Percentiles rank a stretch among this genome's conserved stretches.
These are phyloP conservation scores for Acrocephalus kingi DNA, from an alignment of 2,113 vertebrate species.

Conservation along the genomic window DNA sequence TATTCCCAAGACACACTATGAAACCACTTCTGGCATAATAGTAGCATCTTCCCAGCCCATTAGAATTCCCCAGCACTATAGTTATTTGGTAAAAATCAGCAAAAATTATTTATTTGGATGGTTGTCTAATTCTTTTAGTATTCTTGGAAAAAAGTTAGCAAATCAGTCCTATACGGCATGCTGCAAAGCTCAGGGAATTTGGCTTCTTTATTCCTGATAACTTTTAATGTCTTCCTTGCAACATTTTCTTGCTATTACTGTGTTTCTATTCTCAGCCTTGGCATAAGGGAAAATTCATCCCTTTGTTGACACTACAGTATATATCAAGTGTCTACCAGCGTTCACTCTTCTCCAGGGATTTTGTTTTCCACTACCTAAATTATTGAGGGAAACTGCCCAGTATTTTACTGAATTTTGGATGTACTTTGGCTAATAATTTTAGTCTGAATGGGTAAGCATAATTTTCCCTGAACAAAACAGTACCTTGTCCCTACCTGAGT, in stretches of 20 bases:
- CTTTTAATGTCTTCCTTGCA: not conserved
- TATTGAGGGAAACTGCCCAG: not conserved
- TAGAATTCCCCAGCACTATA: not conserved
- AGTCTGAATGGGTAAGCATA: not conserved
- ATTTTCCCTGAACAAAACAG: not conserved
- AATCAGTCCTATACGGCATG: not conserved
- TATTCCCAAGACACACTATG: not conserved
- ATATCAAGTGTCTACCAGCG: not conserved
- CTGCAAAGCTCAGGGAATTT: not conserved
- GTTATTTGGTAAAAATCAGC: not conserved
- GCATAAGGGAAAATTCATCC: not conserved
- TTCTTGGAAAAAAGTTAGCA: not conserved
- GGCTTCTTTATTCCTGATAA: not conserved
- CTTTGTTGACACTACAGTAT: not conserved
- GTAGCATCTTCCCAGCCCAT: not conserved
- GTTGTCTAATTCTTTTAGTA: not conserved
- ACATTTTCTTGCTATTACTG: not conserved
- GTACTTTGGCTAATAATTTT: not conserved
- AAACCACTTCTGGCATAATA: not conserved
- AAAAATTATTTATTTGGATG: not conserved
- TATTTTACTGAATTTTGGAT: slow-evolving; percentile 22
- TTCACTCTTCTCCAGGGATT: not conserved
- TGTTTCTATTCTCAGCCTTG: not conserved
- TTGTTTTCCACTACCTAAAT: not conserved
- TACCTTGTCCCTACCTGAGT: not conserved